Percentiles rank a stretch among this genome's conserved stretches.
phyloP scores from a whole-genome alignment of 2,888 invertebrate species.

The Machimus rusticus region DNA sequence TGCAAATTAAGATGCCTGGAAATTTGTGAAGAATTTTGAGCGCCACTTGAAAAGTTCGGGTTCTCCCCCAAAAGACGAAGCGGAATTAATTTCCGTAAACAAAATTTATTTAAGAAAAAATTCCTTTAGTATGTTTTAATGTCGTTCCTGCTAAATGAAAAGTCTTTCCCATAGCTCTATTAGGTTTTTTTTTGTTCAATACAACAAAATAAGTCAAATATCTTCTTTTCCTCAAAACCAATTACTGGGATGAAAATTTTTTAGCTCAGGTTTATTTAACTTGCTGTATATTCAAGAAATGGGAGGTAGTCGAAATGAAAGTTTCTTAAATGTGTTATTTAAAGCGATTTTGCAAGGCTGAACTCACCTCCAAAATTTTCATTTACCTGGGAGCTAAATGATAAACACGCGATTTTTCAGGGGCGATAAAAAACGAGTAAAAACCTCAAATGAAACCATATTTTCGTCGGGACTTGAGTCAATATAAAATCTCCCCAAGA shows the following conservation, averaged over 20 bases:
- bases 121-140: background rate
- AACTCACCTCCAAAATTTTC: background rate
- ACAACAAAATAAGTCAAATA: background rate
- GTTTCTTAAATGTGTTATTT: background rate
- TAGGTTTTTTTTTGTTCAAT: background rate
- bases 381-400: background rate
- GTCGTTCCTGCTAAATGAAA: background rate
- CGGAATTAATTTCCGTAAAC: background rate
- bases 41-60: background rate
- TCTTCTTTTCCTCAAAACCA: background rate
- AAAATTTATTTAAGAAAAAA: background rate
- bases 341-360: background rate
- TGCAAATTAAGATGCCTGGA: background rate
- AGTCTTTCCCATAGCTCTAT: background rate
- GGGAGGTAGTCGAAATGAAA: background rate
- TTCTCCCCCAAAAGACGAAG: background rate
- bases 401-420: background rate
- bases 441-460: slow-evolving; percentile 4
- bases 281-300: background rate
- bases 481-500: background rate
- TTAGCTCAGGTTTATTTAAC: background rate
- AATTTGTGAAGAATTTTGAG: background rate
- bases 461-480: slow-evolving; percentile 3
- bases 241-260: background rate
- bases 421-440: background rate